phyloP scores from a whole-genome alignment of 2,797 vertebrate genomes.

The Cercopithecus petaurista region DNA sequence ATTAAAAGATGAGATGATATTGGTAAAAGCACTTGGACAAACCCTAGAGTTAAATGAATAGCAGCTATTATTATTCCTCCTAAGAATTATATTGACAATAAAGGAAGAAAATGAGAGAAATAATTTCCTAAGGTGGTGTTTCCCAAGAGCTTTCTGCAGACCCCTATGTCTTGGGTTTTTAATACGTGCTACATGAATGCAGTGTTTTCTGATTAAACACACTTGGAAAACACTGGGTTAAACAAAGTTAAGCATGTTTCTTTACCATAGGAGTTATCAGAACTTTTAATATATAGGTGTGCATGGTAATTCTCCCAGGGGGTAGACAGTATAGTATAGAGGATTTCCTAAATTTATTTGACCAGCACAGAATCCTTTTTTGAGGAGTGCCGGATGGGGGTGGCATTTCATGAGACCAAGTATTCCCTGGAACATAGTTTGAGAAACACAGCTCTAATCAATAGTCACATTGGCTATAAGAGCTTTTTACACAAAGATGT shows the following conservation, averaged over 20 bases:
- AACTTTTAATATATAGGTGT: slow-evolving; percentile 11
- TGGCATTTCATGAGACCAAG: neutral
- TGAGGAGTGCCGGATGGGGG: accelerated
- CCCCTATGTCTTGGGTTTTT: neutral
- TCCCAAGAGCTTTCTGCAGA: neutral
- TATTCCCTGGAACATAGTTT: neutral
- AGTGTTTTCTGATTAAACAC: neutral
- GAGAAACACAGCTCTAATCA: neutral
- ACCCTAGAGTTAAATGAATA: slow-evolving; percentile 18
- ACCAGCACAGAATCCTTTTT: neutral
- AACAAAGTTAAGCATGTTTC: neutral
- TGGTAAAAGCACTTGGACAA: slow-evolving; percentile 57
- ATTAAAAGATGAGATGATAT: slow-evolving; percentile 59
- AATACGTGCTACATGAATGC: neutral
- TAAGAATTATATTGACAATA: neutral
- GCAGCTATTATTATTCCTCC: slow-evolving; percentile 43
- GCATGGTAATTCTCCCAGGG: neutral
- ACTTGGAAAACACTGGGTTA: neutral
- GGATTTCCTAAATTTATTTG: slow-evolving; percentile 13
- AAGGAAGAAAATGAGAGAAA: neutral
- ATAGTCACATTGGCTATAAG: neutral
- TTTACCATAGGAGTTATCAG: neutral
- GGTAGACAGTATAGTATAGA: neutral
- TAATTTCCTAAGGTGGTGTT: neutral
- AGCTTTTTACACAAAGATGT: neutral